phyloP scores from a whole-genome alignment of 2,888 invertebrate species.

The Metellina segmentata region DNA sequence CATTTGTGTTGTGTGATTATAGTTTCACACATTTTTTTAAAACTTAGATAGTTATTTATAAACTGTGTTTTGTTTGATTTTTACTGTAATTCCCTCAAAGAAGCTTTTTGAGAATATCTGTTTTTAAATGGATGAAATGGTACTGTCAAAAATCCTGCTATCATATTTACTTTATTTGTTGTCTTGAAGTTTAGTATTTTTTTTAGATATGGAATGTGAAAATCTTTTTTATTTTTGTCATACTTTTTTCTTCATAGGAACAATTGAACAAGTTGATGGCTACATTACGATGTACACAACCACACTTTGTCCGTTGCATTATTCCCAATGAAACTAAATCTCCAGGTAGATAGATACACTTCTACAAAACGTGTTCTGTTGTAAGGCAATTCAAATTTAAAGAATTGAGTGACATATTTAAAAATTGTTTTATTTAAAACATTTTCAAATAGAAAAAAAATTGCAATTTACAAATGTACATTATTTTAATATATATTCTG shows the following conservation, averaged over 20 bases:
- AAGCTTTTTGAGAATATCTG: too few species aligned
- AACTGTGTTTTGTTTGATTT: too few species aligned
- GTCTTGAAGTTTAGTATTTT: neutral
- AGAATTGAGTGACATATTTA: neutral
- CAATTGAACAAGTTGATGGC: slow-evolving; percentile 99
- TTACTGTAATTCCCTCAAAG: too few species aligned
- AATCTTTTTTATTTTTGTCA: neutral
- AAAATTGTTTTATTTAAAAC: neutral
- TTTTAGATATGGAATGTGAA: neutral
- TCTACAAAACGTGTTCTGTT: neutral
- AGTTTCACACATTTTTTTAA: too few species aligned
- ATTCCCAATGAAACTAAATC: slow-evolving; percentile 91
- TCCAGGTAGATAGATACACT: slow-evolving; percentile 78
- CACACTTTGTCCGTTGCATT: slow-evolving; percentile 99
- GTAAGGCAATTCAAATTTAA: too few species aligned
- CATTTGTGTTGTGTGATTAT: too few species aligned
- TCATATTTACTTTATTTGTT: neutral
- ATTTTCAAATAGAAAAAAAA: neutral
- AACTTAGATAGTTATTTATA: too few species aligned
- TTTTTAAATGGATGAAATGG: too few species aligned
- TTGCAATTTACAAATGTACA: too few species aligned
- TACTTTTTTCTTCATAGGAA: slow-evolving; percentile 84
- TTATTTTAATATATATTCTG: too few species aligned
- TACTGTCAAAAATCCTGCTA: too few species aligned
- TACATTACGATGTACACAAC: slow-evolving; percentile 96